Evolutionary conservation across 2,113 vertebrate species (phyloP), one percentile per base, ranked within the genome.

Genomic region (Collichthys lucidus): DNA sequence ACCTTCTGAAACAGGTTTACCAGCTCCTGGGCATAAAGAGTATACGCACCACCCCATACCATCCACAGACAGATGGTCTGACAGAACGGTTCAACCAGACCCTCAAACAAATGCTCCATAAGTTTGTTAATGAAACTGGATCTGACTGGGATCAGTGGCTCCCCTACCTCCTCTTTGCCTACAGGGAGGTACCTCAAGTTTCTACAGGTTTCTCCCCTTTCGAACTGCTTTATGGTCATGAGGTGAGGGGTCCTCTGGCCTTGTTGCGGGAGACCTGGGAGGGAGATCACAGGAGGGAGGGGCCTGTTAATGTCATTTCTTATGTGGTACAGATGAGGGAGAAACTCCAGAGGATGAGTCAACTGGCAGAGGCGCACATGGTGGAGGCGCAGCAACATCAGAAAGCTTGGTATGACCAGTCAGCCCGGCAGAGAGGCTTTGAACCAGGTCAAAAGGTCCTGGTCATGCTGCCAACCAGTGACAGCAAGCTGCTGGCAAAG

Each of bases 141-240:
- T 15, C 31, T 3, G 47, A 71, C 31, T 72, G 55, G 71, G 53
- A 74, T 3, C 19, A 79, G 4, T 79, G 55, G 67, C 40, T 79
- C 0, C n/a, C n/a, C n/a, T n/a, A n/a, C n/a, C n/a, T n/a, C n/a
- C n/a, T n/a, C n/a, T n/a, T n/a, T n/a, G n/a, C n/a, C n/a, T n/a
- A n/a, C n/a, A n/a, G n/a, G n/a, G n/a, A n/a, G n/a, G n/a, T n/a
- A n/a, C n/a, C n/a, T n/a, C n/a, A n/a, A n/a, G n/a, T n/a, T n/a
- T n/a, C n/a, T n/a, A n/a, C 80, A 4, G 72, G 80, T 22, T 77
- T 73, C 17, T 74, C 69, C 2, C 78, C 69, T n/a, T n/a, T n/a
- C 15, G 22, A 56, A 12, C n/a, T 65, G 0, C 19, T 74, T 0
- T 63, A 44, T 44, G 42, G 9, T 44, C 42, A 44, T 44, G 42